Evolutionary conservation across 2,888 invertebrate species (phyloP), one percentile per base, ranked within the genome.

Genomic region (Antitype chi): DNA sequence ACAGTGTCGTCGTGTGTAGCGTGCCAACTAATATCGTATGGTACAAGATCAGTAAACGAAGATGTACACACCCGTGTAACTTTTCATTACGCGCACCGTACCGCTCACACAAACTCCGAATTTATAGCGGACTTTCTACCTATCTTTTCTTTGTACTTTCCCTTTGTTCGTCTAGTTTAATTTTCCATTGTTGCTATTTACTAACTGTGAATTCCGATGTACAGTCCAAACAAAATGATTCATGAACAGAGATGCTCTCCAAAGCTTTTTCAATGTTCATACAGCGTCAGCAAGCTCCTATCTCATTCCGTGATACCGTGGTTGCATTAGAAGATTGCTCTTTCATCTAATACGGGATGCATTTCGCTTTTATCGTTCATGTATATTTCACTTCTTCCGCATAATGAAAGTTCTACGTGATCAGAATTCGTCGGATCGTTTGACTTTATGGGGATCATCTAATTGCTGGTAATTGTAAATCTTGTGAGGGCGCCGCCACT

Each of bases 21-120:
- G 15, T 23, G 70, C 59, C 68, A 63, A 68, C 68, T 84, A 28
- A 84, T 80, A 85, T 84, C 32, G 60, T 74, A 68, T 62, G 70
- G 25, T 62, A 81, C 60, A 71, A 70, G 67, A 84, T 80, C 57
- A 71, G 57, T 60, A 63, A 38, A 67, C 59, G 57, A 73, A 59
- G 72, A 76, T 70, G 69, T 84, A 80, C 67, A 77, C 78, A 74
- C 52, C 71, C 80, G 67, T 89, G 88, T 92, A 91, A 91, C 89
- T 92, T 91, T 91, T 91, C 91, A 93, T 93, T 92, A 92, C 88
- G 76, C 82, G 77, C 86, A 76, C 85, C 88, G 84, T 82, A 84
- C 86, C 87, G 87, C 67, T 77, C 60, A 83, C 49, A 64, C 86
- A 88, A 89, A 91, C 90, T 85, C 82, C 80, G 83, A 91, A 92